A percentile compares a stretch with the other conserved stretches of the same genome.
Conservation (phyloP, 2,888 invertebrate genomes). For the Drosophila peninsularis region DNA sequence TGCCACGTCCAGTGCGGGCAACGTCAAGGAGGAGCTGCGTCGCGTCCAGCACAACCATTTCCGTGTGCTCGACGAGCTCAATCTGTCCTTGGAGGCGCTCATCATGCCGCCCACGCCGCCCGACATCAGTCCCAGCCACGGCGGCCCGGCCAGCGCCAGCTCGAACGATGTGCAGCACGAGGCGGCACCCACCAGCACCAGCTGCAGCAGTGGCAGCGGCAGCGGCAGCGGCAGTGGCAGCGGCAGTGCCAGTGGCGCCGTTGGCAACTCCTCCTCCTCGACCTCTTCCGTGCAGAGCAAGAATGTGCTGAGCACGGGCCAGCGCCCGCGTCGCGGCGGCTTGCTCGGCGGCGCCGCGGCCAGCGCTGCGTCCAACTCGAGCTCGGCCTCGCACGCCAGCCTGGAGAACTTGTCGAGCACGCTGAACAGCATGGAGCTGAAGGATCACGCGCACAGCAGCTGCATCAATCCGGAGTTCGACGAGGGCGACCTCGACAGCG, state of each 20-base stretch:
- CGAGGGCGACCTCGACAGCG: slow-evolving; percentile 90
- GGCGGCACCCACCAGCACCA: slow-evolving; percentile 71
- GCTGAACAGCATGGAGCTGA: slow-evolving; percentile 84
- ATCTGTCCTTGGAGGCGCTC: slow-evolving; percentile 94
- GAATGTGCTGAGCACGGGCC: slow-evolving; percentile 42
- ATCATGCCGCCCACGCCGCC: slow-evolving; percentile 91
- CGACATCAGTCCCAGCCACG: slow-evolving; percentile 85
- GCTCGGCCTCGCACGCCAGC: slow-evolving; percentile 81
- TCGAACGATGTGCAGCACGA: slow-evolving; percentile 85
- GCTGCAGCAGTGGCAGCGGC: slow-evolving; percentile 29
- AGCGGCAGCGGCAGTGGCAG: slow-evolving; percentile 19
- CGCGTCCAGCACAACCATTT: slow-evolving; percentile 93
- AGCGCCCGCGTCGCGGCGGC: slow-evolving; percentile 77
- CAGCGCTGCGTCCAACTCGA: slow-evolving; percentile 71
- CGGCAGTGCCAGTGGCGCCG: slow-evolving; percentile 18
- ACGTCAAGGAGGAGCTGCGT: slow-evolving; percentile 93
- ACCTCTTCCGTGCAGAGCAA: slow-evolving; percentile 41
- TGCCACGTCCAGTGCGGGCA: slow-evolving; percentile 88
- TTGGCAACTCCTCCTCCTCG: slow-evolving; percentile 25
- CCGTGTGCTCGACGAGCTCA: slow-evolving; percentile 93
- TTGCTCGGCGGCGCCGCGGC: slow-evolving; percentile 79
- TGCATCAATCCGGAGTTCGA: slow-evolving; percentile 84
- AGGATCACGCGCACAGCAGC: slow-evolving; percentile 83
- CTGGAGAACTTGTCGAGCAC: slow-evolving; percentile 84
- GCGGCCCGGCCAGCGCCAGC: slow-evolving; percentile 22